These are phyloP conservation scores for Anoplius nigerrimus DNA, from an alignment of 2,888 invertebrate genomes.

Conservation along the genomic window DNA sequence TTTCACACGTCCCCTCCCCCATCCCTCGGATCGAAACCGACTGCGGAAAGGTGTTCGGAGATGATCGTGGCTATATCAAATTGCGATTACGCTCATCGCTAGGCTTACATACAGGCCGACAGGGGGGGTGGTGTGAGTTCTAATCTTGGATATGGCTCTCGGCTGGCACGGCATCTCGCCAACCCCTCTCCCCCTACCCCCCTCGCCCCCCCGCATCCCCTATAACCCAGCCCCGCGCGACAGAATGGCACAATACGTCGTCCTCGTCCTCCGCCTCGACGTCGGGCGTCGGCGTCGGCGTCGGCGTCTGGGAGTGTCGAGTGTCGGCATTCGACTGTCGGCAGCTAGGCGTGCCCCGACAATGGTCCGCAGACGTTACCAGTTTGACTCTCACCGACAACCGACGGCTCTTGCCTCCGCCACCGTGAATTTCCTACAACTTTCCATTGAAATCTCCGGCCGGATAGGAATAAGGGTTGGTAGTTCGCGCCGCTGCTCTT, in stretches of 20 bases:
- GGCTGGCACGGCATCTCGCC: constrained; percentile 29
- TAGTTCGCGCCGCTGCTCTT: constrained; percentile 28
- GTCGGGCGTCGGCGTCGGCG: constrained; percentile 28
- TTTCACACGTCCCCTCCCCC: neutral
- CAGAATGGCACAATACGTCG: constrained; percentile 44
- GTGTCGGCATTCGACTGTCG: constrained; percentile 52
- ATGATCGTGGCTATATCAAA: constrained; percentile 31
- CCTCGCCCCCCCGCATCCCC: constrained; percentile 31
- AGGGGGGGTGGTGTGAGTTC: constrained; percentile 34
- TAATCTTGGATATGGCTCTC: constrained; percentile 55
- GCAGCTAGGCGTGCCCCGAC: constrained; percentile 50
- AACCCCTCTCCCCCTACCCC: constrained; percentile 7
- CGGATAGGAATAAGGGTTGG: constrained; percentile 55
- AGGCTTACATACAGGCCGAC: constrained; percentile 15
- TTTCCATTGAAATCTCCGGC: constrained; percentile 64
- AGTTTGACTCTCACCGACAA: constrained; percentile 58
- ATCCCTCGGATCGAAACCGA: too few relatives aligned
- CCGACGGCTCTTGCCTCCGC: constrained; percentile 53
- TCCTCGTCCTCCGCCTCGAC: constrained; percentile 28
- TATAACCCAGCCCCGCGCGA: neutral
- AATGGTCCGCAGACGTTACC: constrained; percentile 60
- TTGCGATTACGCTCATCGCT: constrained; percentile 39
- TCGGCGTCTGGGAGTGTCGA: constrained; percentile 46
- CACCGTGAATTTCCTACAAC: constrained; percentile 64
- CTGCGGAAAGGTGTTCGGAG: constrained; percentile 6